These are phyloP conservation scores for Idaea aversata DNA, from an alignment of 2,888 invertebrate species.

Conservation along the genomic window DNA sequence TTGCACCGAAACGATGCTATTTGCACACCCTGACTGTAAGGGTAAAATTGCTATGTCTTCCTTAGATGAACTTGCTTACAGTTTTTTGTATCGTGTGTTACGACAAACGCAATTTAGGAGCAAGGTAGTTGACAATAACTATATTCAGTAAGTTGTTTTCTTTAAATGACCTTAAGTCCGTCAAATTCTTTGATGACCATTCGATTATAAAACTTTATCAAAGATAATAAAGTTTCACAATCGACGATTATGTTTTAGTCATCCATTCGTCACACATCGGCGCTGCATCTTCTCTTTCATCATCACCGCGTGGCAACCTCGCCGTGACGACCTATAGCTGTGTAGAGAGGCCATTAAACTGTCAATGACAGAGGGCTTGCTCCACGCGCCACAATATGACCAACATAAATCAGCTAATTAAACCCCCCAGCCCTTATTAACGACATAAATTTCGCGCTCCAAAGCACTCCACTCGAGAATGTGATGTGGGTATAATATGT, in stretches of 20 bases:
- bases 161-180: background rate
- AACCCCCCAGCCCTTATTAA: constrained; percentile 74
- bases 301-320: constrained; percentile 37
- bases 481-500: constrained; percentile 66
- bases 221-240: constrained; percentile 21
- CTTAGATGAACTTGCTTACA: background rate
- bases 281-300: constrained; percentile 46
- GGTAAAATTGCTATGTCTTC: background rate
- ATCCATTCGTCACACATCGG: constrained; percentile 41
- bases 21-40: constrained; percentile 6
- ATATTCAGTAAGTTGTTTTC: too few relatives aligned
- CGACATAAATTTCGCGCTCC: constrained; percentile 73
- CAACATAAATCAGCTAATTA: constrained; percentile 77
- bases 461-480: constrained; percentile 61
- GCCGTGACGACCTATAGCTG: constrained; percentile 40
- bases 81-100: background rate
- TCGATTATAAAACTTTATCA: constrained; percentile 18
- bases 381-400: constrained; percentile 66
- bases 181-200: constrained; percentile 6
- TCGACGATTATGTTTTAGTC: constrained; percentile 9
- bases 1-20: constrained; percentile 30
- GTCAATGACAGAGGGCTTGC: constrained; percentile 63
- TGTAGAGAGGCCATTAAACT: constrained; percentile 61
- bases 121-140: background rate
- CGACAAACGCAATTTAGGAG: background rate